These are phyloP conservation scores for Peromyscus eremicus DNA, from an alignment of 2,797 vertebrate genomes.

Conservation along the genomic window DNA sequence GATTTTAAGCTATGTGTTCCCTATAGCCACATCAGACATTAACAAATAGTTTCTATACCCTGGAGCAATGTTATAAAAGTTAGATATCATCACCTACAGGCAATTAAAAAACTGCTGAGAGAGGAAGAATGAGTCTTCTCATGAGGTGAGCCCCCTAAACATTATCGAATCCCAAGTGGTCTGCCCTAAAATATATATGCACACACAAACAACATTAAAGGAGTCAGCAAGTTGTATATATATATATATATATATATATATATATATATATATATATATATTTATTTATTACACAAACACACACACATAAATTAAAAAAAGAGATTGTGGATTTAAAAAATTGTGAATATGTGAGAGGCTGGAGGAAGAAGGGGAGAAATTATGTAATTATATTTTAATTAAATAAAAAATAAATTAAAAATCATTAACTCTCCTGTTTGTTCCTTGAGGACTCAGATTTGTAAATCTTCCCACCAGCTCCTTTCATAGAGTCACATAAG, in stretches of 20 bases:
- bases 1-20: neutral
- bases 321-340: neutral
- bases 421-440: neutral
- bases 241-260: no score
- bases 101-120: neutral
- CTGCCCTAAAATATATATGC: neutral
- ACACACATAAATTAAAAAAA: neutral
- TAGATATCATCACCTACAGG: neutral
- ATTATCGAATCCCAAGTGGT: neutral
- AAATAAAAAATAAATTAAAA: neutral
- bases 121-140: neutral
- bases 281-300: no score
- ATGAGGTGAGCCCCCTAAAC: neutral
- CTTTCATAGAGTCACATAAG: no score
- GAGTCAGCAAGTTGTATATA: neutral
- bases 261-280: neutral
- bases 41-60: neutral
- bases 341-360: neutral
- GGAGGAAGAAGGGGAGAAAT: neutral
- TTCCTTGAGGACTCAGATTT: neutral
- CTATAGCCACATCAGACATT: neutral
- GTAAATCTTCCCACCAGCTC: neutral
- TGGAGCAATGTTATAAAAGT: neutral
- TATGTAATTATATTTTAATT: neutral
- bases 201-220: neutral